Evolutionary conservation across 2,888 invertebrate species (phyloP), one percentile per base, ranked within the genome.

Genomic region (Gastrophysa polygoni): DNA sequence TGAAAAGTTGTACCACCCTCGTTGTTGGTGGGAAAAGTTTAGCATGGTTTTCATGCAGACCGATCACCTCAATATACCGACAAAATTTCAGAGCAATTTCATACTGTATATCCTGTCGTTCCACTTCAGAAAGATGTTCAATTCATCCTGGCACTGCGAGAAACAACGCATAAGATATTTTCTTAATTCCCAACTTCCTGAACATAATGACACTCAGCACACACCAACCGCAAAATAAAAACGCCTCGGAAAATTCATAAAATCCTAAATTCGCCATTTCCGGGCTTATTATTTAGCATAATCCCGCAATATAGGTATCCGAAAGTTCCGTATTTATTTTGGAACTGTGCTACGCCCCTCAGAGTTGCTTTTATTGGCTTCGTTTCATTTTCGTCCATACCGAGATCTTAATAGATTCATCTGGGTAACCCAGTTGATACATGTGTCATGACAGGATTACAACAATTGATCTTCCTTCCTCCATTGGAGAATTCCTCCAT

Each of bases 241-340:
- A 29, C 16, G 1, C 34, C 20, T 18, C 55, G 49, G 14, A 54
- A 59, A 49, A 17, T 43, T 54, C 54, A 46, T 59, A 59, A 54
- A 55, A 54, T 54, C 48, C 48, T 14, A 32, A 59, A 54, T 49
- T 54, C 48, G 16, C 38, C 55, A 34, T 55, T 59, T 59, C 54
- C 24, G 16, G 38, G 28, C 54, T 54, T 55, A 55, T 55, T 55
- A 59, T 52, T 59, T 59, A 55, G 59, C 59, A 59, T 59, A 59
- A 59, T 59, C 46, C 28, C 11, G 10, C n/a, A 14, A 47, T 29
- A 56, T 56, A 47, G 56, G 56, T 47, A 56, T 56, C 28, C 56
- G 32, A 49, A 49, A 59, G 54, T 59, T 59, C 54, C 47, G 43
- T 55, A 55, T 59, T 52, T 52, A 59, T 48, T 32, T 8, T 20